Evolutionary conservation across 2,797 vertebrate genomes (phyloP).

Genomic region (Taenioides sp.): DNA sequence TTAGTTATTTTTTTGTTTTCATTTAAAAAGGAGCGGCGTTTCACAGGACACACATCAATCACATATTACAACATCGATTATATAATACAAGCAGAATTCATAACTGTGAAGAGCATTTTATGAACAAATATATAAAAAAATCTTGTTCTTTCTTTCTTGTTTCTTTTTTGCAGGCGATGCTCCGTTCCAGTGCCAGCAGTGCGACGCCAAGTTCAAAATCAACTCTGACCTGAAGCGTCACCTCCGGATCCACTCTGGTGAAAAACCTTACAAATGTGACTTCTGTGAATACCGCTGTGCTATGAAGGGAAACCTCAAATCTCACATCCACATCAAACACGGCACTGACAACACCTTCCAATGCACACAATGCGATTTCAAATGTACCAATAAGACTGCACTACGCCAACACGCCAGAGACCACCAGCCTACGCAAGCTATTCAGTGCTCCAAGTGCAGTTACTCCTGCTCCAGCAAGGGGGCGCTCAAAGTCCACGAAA

Average conservation of each 20-base stretch:
- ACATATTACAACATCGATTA: too few relatives aligned
- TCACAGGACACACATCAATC: too few relatives aligned
- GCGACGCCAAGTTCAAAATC: conserved; percentile 98
- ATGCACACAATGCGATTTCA: conserved; percentile 89
- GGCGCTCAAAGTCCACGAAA: conserved; percentile 89
- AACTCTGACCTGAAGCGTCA: conserved; percentile 98
- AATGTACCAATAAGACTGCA: conserved; percentile 87
- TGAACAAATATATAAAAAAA: too few relatives aligned
- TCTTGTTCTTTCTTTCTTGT: too few relatives aligned
- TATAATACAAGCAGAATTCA: too few relatives aligned
- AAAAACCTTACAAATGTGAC: conserved; percentile 96
- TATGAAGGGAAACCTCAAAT: conserved; percentile 98
- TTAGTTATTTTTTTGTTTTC: too few relatives aligned
- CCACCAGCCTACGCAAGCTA: conserved; percentile 87
- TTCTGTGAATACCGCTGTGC: conserved; percentile 95
- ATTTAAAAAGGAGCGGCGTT: too few relatives aligned
- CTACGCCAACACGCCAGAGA: conserved; percentile 88
- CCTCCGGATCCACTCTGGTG: conserved; percentile 93
- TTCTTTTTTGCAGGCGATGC: conserved; percentile 83
- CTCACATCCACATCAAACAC: conserved; percentile 93
- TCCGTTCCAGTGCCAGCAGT: conserved; percentile 95
- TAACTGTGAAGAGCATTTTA: too few relatives aligned
- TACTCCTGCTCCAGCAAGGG: conserved; percentile 94
- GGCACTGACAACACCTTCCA: conserved; percentile 81
- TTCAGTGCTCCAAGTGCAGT: conserved; percentile 88